A percentile compares a stretch with the other conserved stretches of the same genome.
Evolutionary conservation across 2,888 invertebrate genomes (phyloP).

Genomic region (Athalia cordata): DNA sequence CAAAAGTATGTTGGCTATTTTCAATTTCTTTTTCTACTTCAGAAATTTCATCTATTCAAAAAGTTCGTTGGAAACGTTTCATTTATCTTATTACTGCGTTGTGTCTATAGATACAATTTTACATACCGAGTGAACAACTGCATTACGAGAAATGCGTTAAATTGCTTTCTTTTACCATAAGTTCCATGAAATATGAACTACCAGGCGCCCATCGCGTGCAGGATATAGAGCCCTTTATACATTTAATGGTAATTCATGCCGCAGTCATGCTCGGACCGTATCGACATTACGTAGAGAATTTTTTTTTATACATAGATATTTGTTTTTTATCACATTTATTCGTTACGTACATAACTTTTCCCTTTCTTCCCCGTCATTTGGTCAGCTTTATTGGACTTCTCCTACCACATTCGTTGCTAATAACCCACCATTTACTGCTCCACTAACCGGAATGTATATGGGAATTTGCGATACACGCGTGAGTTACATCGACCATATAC

Average conservation of each 20-base stretch:
- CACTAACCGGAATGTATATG: slow-evolving; percentile 33
- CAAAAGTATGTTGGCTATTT: no score
- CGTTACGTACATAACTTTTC: not conserved
- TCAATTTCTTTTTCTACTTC: no score
- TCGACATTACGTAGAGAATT: no score
- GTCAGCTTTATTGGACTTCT: slow-evolving; percentile 25
- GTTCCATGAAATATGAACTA: slow-evolving; percentile 15
- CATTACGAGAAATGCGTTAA: no score
- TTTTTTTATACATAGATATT: slow-evolving; percentile 6
- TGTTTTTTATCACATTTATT: no score
- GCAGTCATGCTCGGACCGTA: slow-evolving; percentile 10
- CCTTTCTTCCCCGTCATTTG: slow-evolving; percentile 12
- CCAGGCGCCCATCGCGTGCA: slow-evolving; percentile 16
- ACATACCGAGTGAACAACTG: no score
- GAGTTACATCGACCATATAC: not conserved
- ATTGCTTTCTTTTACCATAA: no score
- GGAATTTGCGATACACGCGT: slow-evolving; percentile 14
- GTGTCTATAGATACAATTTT: no score
- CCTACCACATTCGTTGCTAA: slow-evolving; percentile 3
- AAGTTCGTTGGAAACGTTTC: no score
- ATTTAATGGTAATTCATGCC: slow-evolving; percentile 26
- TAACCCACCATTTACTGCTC: slow-evolving; percentile 28
- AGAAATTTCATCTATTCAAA: no score
- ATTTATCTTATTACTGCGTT: no score
- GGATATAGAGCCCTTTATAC: slow-evolving; percentile 32